Conservation (phyloP, 1,140 invertebrate genomes). For the Agrilus planipennis region DNA sequence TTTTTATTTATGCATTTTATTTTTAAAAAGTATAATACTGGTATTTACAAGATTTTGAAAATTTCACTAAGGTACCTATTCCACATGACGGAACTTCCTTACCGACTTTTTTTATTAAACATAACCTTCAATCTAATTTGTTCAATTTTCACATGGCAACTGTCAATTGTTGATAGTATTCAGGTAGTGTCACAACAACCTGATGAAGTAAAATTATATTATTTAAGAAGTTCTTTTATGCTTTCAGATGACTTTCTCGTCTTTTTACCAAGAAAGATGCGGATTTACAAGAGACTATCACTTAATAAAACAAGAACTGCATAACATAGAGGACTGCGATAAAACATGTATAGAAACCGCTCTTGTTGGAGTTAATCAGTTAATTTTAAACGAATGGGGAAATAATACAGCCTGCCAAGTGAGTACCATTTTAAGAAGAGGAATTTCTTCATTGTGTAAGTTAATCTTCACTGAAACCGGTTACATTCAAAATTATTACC, state of each 20-base stretch:
- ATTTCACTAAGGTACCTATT: too few species aligned
- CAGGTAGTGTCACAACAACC: too few species aligned
- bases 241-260: constrained; percentile 33
- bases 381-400: constrained; percentile 76
- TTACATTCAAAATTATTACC: neutral
- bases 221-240: constrained; percentile 1
- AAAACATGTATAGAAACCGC: constrained; percentile 72
- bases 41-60: too few species aligned
- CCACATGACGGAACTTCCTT: too few species aligned
- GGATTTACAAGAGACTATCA: constrained; percentile 81
- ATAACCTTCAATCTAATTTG: too few species aligned
- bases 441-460: neutral
- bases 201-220: too few species aligned
- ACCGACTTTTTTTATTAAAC: too few species aligned
- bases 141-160: too few species aligned
- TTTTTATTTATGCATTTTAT: too few species aligned
- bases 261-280: constrained; percentile 46
- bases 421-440: constrained; percentile 14
- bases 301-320: constrained; percentile 56
- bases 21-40: too few species aligned
- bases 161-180: too few species aligned
- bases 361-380: constrained; percentile 58
- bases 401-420: constrained; percentile 68
- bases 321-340: constrained; percentile 65
- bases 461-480: neutral